phyloP scores from a whole-genome alignment of 2,797 vertebrate species.

The Peromyscus nudipes region DNA sequence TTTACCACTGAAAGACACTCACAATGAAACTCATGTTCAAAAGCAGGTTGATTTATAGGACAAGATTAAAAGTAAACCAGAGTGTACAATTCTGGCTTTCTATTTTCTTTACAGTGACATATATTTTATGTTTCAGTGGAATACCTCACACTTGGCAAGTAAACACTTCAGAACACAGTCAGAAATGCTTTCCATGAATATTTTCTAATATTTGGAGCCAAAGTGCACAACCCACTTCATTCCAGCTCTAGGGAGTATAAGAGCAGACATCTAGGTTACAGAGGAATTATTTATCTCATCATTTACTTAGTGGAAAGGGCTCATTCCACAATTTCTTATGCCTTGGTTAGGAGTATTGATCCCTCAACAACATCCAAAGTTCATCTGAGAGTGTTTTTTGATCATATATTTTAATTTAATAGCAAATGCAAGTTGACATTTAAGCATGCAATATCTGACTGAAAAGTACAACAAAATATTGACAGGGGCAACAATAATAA shows the following conservation, averaged over 20 bases:
- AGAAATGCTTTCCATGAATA: neutral
- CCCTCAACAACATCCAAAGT: neutral
- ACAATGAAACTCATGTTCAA: slow-evolving; percentile 59
- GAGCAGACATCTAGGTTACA: neutral
- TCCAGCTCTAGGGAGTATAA: neutral
- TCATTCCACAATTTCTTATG: neutral
- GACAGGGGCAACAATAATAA: neutral
- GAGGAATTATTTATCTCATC: neutral
- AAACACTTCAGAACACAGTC: neutral
- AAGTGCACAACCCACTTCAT: neutral
- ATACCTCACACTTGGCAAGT: neutral
- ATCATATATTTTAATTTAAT: neutral
- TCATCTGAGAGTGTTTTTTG: neutral
- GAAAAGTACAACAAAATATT: neutral
- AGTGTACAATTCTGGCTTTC: neutral
- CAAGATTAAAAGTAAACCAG: slow-evolving; percentile 28
- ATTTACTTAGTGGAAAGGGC: slow-evolving; percentile 41
- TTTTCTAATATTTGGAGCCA: neutral
- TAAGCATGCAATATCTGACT: neutral
- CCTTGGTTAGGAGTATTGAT: slow-evolving; percentile 39
- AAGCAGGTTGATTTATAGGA: neutral
- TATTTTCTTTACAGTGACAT: neutral
- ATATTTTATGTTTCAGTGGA: neutral
- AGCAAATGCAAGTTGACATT: neutral
- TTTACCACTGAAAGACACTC: neutral